Conservation (phyloP, 2,113 vertebrate species). For the Seriola dumerili region DNA sequence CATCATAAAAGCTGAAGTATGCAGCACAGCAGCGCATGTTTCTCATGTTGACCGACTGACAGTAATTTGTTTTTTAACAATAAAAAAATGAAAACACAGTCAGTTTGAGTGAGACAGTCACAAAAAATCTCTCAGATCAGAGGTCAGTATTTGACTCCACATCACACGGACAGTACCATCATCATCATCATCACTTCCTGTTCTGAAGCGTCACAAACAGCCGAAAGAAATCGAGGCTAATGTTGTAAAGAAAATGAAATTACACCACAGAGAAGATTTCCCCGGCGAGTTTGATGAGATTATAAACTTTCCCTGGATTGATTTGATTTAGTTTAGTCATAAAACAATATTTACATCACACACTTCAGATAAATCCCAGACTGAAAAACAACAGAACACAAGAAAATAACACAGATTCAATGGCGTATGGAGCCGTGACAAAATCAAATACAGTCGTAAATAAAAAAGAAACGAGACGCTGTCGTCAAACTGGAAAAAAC, state of each 20-base stretch:
- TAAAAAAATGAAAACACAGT: background rate
- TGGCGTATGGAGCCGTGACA: background rate
- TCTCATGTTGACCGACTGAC: background rate
- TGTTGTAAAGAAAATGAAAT: background rate
- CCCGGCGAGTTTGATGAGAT: constrained; percentile 22
- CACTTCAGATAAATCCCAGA: too few species aligned
- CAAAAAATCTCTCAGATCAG: too few species aligned
- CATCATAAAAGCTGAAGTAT: background rate
- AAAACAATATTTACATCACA: background rate
- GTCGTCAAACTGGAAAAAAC: too few species aligned
- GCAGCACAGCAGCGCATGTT: background rate
- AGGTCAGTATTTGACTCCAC: too few species aligned
- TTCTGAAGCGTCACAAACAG: background rate
- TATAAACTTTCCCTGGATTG: background rate
- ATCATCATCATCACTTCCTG: too few species aligned
- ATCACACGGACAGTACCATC: too few species aligned
- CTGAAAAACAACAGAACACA: background rate
- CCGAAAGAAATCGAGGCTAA: background rate
- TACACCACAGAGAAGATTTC: constrained; percentile 32
- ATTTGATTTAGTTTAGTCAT: constrained; percentile 22
- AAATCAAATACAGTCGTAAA: background rate
- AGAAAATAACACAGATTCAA: background rate
- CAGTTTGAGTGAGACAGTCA: too few species aligned
- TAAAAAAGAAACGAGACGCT: too few species aligned
- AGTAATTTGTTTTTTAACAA: background rate